phyloP scores from a whole-genome alignment of 2,888 invertebrate species.

The Spilarctia lutea region DNA sequence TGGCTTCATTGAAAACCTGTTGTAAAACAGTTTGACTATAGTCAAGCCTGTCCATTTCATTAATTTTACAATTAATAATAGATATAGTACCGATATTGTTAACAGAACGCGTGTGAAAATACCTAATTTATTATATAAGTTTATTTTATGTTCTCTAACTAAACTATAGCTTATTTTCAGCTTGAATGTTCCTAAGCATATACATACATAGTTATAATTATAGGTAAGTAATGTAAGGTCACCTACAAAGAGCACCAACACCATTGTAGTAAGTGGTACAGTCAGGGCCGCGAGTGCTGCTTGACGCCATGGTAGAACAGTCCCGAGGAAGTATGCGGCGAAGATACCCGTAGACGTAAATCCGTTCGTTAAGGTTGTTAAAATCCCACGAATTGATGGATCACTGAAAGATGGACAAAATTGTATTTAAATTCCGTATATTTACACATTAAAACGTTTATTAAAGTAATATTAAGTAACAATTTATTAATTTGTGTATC shows the following conservation, averaged over 20 bases:
- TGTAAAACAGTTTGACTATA: too few relatives aligned
- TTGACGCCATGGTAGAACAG: slow-evolving; percentile 83
- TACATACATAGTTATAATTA: background rate
- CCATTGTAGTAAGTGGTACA: slow-evolving; percentile 82
- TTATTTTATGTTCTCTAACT: too few relatives aligned
- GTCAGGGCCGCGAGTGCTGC: slow-evolving; percentile 82
- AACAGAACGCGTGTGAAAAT: too few relatives aligned
- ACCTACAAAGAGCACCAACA: slow-evolving; percentile 84
- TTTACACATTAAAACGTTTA: background rate
- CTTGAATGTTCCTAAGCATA: background rate
- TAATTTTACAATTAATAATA: too few relatives aligned
- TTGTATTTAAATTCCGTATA: background rate
- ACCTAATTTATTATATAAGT: too few relatives aligned
- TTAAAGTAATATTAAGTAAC: background rate
- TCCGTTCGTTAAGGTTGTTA: slow-evolving; percentile 82
- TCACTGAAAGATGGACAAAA: slow-evolving; percentile 71
- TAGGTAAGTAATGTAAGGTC: background rate
- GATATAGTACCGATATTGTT: too few relatives aligned
- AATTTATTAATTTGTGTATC: too few relatives aligned
- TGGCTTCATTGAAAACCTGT: too few relatives aligned
- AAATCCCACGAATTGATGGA: slow-evolving; percentile 82
- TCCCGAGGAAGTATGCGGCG: slow-evolving; percentile 82
- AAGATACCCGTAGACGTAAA: slow-evolving; percentile 84
- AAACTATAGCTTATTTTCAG: too few relatives aligned
- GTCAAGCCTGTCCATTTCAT: too few relatives aligned